These are phyloP conservation scores for Dryococelus australis DNA, from an alignment of 2,888 invertebrate genomes.

Conservation along the genomic window DNA sequence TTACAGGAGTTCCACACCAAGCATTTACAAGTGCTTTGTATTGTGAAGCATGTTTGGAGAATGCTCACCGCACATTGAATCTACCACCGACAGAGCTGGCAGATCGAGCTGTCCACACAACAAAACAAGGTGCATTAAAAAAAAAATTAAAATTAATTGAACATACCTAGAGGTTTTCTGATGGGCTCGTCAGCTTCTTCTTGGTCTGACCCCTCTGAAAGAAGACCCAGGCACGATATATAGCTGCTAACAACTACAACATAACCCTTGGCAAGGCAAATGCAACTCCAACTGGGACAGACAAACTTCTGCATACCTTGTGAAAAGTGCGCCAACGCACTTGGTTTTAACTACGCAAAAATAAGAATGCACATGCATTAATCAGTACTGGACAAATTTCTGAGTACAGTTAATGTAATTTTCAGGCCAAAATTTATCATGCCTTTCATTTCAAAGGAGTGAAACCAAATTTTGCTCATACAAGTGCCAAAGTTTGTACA, in stretches of 20 bases:
- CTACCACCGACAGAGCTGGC: neutral
- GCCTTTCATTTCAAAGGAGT: neutral
- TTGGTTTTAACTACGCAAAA: neutral
- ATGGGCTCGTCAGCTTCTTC: slow-evolving; percentile 61
- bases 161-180: slow-evolving; percentile 68
- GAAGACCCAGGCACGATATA: slow-evolving; percentile 43
- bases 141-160: slow-evolving; percentile 40
- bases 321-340: neutral
- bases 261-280: neutral
- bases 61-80: neutral
- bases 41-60: neutral
- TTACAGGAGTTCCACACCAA: too few relatives aligned
- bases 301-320: neutral
- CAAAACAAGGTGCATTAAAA: neutral
- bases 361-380: neutral
- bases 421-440: neutral
- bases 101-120: neutral
- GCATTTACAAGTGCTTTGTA: neutral
- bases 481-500: neutral
- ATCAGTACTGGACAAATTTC: neutral
- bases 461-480: neutral
- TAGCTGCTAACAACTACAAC: slow-evolving; percentile 11
- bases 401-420: neutral
- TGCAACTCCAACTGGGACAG: neutral
- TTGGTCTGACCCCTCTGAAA: slow-evolving; percentile 57